phyloP scores from a whole-genome alignment of 2,888 invertebrate species.

The Temnothorax unifasciatus region DNA sequence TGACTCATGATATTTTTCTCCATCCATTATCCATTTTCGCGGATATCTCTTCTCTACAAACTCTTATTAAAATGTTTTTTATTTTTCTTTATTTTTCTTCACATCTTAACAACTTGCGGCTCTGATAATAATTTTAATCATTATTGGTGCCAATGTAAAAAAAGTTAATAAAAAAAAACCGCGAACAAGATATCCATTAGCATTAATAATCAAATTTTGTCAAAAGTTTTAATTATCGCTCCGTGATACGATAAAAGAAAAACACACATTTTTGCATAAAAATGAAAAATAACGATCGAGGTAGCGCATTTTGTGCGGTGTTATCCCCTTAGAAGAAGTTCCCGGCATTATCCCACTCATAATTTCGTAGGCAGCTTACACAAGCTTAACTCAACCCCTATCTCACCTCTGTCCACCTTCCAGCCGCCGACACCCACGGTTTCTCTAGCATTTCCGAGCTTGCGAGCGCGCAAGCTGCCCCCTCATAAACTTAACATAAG shows the following conservation, averaged over 20 bases:
- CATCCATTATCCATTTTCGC: background rate
- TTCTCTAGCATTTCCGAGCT: constrained; percentile 66
- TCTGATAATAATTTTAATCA: background rate
- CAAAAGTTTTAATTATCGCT: constrained; percentile 11
- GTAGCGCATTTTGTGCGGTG: constrained; percentile 71
- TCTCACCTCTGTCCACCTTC: constrained; percentile 64
- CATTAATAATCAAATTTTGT: constrained; percentile 11
- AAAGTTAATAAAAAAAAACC: background rate
- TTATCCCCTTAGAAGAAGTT: constrained; percentile 73
- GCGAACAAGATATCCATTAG: background rate
- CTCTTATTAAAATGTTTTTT: background rate
- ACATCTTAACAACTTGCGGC: background rate
- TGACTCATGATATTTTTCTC: background rate
- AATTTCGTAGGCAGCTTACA: constrained; percentile 82
- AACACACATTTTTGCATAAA: constrained; percentile 12
- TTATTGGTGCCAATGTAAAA: background rate
- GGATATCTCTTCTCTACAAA: background rate
- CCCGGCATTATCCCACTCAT: constrained; percentile 80
- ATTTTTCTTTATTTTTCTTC: background rate
- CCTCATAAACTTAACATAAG: constrained; percentile 80
- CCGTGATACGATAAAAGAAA: background rate
- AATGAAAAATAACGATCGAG: constrained; percentile 58
- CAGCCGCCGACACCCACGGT: constrained; percentile 37
- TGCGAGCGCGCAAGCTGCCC: constrained; percentile 61
- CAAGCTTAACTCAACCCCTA: constrained; percentile 75